These are phyloP conservation scores for Epistrophe grossulariae DNA, from an alignment of 2,888 invertebrate species.

Conservation along the genomic window DNA sequence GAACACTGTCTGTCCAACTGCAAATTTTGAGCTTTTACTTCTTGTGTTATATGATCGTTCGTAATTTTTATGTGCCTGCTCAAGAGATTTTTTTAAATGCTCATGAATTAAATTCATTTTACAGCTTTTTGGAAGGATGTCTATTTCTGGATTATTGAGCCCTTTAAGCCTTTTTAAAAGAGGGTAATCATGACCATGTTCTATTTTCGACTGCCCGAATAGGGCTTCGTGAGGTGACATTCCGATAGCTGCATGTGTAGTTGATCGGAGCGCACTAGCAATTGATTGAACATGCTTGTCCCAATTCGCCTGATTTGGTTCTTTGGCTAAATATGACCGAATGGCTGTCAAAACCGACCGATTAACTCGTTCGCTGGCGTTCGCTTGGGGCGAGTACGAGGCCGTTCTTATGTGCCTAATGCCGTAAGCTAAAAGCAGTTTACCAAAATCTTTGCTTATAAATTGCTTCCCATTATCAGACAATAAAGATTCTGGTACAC, in stretches of 20 bases:
- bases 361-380: neutral
- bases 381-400: slow-evolving; percentile 2
- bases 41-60: neutral
- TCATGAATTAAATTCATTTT: neutral
- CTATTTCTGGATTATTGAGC: no score
- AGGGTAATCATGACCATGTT: neutral
- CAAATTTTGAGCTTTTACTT: neutral
- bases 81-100: slow-evolving; percentile 1
- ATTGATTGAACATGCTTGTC: neutral
- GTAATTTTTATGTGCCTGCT: no score
- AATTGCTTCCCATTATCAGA: no score
- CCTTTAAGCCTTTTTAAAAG: neutral
- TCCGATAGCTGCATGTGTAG: neutral
- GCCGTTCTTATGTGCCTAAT: neutral
- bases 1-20: neutral
- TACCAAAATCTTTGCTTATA: no score
- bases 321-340: neutral
- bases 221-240: slow-evolving; percentile 4
- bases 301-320: neutral
- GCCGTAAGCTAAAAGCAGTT: slow-evolving; percentile 5
- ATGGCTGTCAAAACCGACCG: neutral
- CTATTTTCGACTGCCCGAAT: neutral
- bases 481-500: no score
- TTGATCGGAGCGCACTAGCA: neutral
- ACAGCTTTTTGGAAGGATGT: neutral